Base-by-base conservation (phyloP, 1,140 invertebrate genomes). In the Medauroidea extradentata region DNA sequence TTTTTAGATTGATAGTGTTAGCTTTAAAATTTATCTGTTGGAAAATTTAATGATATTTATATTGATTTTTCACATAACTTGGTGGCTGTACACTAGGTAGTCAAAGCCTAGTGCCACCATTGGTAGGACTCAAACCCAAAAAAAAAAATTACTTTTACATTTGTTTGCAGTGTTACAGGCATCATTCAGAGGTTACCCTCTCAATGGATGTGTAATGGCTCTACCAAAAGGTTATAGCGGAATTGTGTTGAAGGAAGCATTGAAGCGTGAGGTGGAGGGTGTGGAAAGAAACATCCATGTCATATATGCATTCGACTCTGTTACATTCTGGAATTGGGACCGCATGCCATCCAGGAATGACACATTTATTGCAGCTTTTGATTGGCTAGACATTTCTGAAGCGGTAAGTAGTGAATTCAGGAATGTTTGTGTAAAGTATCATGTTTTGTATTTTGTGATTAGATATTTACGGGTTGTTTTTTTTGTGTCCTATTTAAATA, bases 271-370 rank as follows among this genome's bases (percentile, higher is more conserved):
- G 0, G 72, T 69, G 53, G 81, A 86, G 65, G 79, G 80, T 42
- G 75, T 79, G 29, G 80, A 84, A 18, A 76, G 85, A 53, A 83
- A 81, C 66, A 81, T 88, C 43, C 80, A 83, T 70, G 75, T 81
- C 0, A 79, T 76, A 0, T 77, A 82, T 19, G 79, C 65, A 23
- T 91, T 92, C 71, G 77, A 82, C 54, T 71, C 83, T 38, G 78
- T 91, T 49, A 82, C 77, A 1, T 85, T 86, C 68, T 92, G 90
- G 90, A 91, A 91, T 71, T 89, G 88, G 79, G 88, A 90, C 66
- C 86, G 83, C 71, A 73, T 79, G 43, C 85, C 88, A 38, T 84
- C 82, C 4, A 80, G 81, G 62, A 86, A 88, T 71, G 89, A 91
- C 72, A 74, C 79, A 16, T 70, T 90, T 49, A 61, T 75, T 1